A percentile compares a stretch with the other conserved stretches of the same genome.
Conservation (phyloP, 2,888 invertebrate species). For the Diabrotica balteata region DNA sequence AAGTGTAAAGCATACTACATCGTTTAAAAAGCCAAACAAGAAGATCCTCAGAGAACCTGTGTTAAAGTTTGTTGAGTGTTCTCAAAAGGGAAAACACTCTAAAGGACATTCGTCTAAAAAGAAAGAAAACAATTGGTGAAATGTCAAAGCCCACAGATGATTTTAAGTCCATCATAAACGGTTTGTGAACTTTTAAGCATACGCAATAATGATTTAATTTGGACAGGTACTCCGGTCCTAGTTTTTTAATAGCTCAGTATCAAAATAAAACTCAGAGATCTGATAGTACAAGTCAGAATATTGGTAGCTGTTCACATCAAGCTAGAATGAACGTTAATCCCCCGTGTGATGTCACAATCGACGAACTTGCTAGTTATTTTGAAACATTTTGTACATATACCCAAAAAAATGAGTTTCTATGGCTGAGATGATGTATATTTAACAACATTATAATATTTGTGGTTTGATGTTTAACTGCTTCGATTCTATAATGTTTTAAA, state of each 20-base stretch:
- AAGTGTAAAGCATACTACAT: constrained; percentile 51
- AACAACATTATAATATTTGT: constrained; percentile 47
- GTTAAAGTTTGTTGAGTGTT: constrained; percentile 62
- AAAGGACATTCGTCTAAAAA: constrained; percentile 31
- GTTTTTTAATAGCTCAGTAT: constrained; percentile 51
- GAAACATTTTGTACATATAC: constrained; percentile 95
- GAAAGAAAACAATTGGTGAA: constrained; percentile 52
- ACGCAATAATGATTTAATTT: constrained; percentile 43
- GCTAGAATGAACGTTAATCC: constrained; percentile 68
- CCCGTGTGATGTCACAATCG: constrained; percentile 87
- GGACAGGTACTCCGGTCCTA: constrained; percentile 47
- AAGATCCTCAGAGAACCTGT: constrained; percentile 67
- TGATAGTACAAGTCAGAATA: constrained; percentile 41
- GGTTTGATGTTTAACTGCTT: background rate
- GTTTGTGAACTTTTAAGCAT: constrained; percentile 58
- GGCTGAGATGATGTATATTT: constrained; percentile 99
- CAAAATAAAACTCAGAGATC: constrained; percentile 33
- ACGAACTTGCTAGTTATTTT: constrained; percentile 94
- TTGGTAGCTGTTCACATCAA: constrained; percentile 77
- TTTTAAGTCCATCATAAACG: constrained; percentile 57
- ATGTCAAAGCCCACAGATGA: constrained; percentile 50
- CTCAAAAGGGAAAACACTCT: constrained; percentile 40
- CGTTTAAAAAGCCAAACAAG: constrained; percentile 52
- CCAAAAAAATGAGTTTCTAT: constrained; percentile 97
- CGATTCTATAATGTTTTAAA: background rate